phyloP scores from a whole-genome alignment of 2,113 vertebrate genomes.

The Todiramphus saurophagus region DNA sequence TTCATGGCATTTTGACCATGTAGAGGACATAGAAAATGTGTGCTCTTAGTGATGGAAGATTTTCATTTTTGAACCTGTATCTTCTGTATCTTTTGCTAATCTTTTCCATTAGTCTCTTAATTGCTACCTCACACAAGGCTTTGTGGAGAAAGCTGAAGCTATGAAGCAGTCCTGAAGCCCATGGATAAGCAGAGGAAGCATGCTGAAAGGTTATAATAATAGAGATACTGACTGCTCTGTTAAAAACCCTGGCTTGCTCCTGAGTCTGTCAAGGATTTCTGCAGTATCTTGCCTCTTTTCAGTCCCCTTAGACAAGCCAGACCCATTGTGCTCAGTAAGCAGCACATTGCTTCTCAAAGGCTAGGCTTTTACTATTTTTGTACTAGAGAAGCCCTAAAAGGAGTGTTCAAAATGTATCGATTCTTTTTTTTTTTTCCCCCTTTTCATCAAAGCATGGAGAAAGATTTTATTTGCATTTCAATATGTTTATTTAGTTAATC shows the following conservation, averaged over 20 bases:
- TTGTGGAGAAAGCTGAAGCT: background rate
- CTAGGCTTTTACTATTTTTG: background rate
- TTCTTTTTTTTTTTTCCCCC: background rate
- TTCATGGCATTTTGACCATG: background rate
- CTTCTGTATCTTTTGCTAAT: background rate
- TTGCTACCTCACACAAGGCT: background rate
- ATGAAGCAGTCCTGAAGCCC: background rate
- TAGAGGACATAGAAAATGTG: background rate
- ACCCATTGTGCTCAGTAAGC: background rate
- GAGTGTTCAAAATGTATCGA: background rate
- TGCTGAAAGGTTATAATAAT: background rate
- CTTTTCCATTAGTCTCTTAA: conserved; percentile 7
- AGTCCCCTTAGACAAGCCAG: background rate
- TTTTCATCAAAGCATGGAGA: background rate
- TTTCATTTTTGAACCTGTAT: background rate
- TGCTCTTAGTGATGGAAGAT: background rate
- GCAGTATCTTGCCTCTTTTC: background rate
- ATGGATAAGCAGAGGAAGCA: background rate
- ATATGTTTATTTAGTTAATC: background rate
- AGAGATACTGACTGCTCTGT: background rate
- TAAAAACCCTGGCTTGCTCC: background rate
- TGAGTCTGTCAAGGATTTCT: background rate
- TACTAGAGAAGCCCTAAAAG: background rate
- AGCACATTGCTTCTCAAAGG: background rate
- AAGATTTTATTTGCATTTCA: background rate